These are phyloP conservation scores for Notospermus geniculatus DNA, from an alignment of 1,140 invertebrate species.

Conservation along the genomic window DNA sequence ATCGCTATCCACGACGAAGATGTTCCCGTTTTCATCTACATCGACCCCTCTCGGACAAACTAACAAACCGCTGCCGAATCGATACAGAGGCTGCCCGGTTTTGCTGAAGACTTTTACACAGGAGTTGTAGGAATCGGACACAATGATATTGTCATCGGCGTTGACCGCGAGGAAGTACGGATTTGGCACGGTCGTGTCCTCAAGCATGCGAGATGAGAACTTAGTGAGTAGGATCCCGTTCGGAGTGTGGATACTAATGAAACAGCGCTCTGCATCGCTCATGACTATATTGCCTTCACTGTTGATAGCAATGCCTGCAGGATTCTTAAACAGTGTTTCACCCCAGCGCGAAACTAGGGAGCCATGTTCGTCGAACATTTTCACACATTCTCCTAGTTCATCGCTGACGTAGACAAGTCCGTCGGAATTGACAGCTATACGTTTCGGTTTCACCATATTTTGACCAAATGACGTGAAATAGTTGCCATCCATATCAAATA, in stretches of 20 bases:
- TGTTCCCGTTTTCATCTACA: conserved; percentile 5
- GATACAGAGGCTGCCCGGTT: neutral
- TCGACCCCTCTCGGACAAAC: neutral
- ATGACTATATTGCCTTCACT: conserved; percentile 2
- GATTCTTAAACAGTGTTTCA: neutral
- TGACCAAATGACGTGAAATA: neutral
- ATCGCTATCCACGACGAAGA: neutral
- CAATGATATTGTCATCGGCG: conserved; percentile 10
- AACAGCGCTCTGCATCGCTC: conserved; percentile 1
- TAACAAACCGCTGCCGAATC: neutral
- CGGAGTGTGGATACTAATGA: conserved; percentile 4
- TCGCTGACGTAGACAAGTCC: conserved; percentile 8
- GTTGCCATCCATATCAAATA: neutral
- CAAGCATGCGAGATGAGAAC: neutral
- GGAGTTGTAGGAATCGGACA: neutral
- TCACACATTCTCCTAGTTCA: neutral
- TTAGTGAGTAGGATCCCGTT: conserved; percentile 7
- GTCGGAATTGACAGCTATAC: conserved; percentile 1
- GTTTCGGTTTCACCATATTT: conserved; percentile 4
- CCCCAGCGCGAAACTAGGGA: neutral
- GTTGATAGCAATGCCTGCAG: conserved; percentile 1
- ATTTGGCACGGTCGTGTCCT: neutral
- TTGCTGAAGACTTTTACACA: conserved; percentile 4
- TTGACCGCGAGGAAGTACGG: neutral
- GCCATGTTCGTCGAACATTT: conserved; percentile 8